Evolutionary conservation across 2,888 invertebrate species (phyloP).

Genomic region (Copidosoma aretas): DNA sequence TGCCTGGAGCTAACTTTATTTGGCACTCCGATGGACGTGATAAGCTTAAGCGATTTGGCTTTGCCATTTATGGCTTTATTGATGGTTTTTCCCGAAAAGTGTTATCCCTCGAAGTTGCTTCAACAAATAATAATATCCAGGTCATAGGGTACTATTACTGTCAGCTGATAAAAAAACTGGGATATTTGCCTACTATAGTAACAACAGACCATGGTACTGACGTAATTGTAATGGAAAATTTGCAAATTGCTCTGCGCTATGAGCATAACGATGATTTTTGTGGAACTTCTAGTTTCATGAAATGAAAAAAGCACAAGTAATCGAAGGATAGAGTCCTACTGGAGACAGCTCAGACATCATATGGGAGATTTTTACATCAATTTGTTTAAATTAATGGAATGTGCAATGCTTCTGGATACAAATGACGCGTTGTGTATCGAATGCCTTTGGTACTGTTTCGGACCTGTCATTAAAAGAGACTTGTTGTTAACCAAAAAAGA

Average conservation of each 20-base stretch:
- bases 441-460: conserved; percentile 26
- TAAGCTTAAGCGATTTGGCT: background rate
- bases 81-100: conserved; percentile 3
- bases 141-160: background rate
- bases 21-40: background rate
- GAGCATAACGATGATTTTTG: no score
- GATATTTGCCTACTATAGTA: background rate
- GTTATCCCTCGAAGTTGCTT: background rate
- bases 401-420: conserved; percentile 10
- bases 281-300: no score
- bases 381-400: conserved; percentile 34
- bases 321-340: conserved; percentile 17
- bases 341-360: conserved; percentile 26
- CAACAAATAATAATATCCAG: background rate
- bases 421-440: conserved; percentile 20
- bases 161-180: background rate
- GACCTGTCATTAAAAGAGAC: conserved; percentile 19
- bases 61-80: background rate
- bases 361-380: conserved; percentile 32
- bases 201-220: conserved; percentile 5
- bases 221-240: background rate
- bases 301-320: background rate
- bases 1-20: background rate
- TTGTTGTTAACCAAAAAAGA: conserved; percentile 16
- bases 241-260: no score